These are phyloP conservation scores for Mirounga angustirostris DNA, from an alignment of 2,113 vertebrate genomes.

Conservation along the genomic window DNA sequence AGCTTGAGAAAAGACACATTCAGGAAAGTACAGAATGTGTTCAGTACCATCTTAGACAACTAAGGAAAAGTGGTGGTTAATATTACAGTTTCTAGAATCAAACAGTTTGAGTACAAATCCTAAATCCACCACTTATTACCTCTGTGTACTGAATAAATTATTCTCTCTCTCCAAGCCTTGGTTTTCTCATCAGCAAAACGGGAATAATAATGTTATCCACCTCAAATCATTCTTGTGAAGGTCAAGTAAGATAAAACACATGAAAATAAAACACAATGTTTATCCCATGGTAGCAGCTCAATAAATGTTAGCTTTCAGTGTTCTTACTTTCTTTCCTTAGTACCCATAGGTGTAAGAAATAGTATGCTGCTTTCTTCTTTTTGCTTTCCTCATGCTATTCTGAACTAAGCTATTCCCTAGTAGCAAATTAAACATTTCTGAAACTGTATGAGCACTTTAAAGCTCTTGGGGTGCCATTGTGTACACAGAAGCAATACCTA, in stretches of 20 bases:
- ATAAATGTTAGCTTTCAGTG: not conserved
- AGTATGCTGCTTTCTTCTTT: conserved; percentile 26
- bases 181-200: conserved; percentile 18
- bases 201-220: not conserved
- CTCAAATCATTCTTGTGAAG: not conserved
- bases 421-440: conserved; percentile 73
- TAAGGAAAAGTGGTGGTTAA: not conserved
- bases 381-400: conserved; percentile 54
- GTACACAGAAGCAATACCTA: conserved; percentile 76
- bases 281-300: not conserved
- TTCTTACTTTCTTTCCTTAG: conserved; percentile 14
- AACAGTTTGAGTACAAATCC: not conserved
- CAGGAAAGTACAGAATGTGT: not conserved
- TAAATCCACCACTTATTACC: not conserved
- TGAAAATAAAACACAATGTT: not conserved
- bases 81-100: not conserved
- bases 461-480: conserved; percentile 77
- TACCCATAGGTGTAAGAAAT: conserved; percentile 25
- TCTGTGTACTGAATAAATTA: not conserved
- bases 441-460: conserved; percentile 67
- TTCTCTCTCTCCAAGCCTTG: not conserved
- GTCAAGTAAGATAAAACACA: not conserved
- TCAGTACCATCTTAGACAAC: not conserved
- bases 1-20: not conserved
- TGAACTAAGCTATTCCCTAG: conserved; percentile 60